Evolutionary conservation across 2,113 vertebrate genomes (phyloP).

Genomic region (Chauna torquata): DNA sequence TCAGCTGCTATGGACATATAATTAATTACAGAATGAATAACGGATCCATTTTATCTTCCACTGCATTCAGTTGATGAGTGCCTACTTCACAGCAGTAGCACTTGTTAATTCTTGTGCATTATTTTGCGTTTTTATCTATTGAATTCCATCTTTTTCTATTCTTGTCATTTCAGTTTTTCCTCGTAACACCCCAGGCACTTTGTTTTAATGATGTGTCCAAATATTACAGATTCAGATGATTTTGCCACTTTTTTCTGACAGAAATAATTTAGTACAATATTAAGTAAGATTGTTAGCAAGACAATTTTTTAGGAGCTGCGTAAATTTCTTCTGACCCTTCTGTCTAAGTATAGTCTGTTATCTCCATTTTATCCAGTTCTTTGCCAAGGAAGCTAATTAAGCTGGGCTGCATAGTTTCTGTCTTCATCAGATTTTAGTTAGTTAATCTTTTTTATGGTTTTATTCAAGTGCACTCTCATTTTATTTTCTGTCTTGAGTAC

Average conservation of each 20-base stretch:
- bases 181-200: neutral
- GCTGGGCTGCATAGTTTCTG: neutral
- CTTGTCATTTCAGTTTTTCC: neutral
- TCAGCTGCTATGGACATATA: neutral
- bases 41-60: neutral
- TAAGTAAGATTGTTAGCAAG: neutral
- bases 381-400: neutral
- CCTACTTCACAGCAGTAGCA: neutral
- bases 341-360: neutral
- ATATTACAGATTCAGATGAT: neutral
- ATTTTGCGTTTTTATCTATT: neutral
- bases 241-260: neutral
- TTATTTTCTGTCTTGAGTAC: neutral
- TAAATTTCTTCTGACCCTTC: neutral
- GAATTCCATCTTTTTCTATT: neutral
- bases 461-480: neutral
- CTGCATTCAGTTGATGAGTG: neutral
- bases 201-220: neutral
- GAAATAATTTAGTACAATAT: neutral
- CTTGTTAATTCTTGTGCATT: neutral
- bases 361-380: neutral
- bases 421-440: neutral
- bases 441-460: neutral
- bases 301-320: neutral
- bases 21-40: neutral